phyloP scores from a whole-genome alignment of 2,888 invertebrate genomes.

The Eupithecia insigniata region DNA sequence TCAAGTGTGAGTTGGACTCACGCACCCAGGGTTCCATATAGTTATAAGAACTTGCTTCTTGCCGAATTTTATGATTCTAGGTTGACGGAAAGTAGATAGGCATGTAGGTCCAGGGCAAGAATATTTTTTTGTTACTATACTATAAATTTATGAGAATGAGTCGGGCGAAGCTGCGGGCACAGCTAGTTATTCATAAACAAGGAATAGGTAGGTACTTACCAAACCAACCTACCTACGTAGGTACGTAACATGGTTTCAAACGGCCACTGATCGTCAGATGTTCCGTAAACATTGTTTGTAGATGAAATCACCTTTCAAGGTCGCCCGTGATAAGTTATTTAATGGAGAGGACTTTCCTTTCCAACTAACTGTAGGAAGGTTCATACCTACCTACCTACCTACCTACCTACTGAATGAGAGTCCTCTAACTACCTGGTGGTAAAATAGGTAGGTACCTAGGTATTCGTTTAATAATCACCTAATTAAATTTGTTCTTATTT shows the following conservation, averaged over 20 bases:
- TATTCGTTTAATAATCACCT: not conserved
- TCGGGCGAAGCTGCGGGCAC: too few relatives aligned
- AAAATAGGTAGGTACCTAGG: not conserved
- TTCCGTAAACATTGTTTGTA: not conserved
- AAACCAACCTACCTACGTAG: not conserved
- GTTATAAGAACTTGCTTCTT: too few relatives aligned
- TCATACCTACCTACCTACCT: not conserved
- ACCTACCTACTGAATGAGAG: not conserved
- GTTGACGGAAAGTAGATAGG: too few relatives aligned
- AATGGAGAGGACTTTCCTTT: not conserved
- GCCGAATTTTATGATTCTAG: too few relatives aligned
- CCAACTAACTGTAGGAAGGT: not conserved
- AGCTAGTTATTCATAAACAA: not conserved
- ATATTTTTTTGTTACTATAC: too few relatives aligned
- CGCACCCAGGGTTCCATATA: too few relatives aligned
- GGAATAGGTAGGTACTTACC: not conserved
- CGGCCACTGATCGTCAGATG: too few relatives aligned
- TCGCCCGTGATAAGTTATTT: not conserved
- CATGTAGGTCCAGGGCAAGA: too few relatives aligned
- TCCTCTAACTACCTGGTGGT: too few relatives aligned
- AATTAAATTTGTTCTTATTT: not conserved
- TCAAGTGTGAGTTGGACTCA: too few relatives aligned
- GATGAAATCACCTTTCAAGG: slow-evolving; percentile 5
- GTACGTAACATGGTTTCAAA: too few relatives aligned
- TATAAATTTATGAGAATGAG: too few relatives aligned